Evolutionary conservation across 2,797 vertebrate genomes (phyloP).

Genomic region (Enteromius afrohamiltoni): DNA sequence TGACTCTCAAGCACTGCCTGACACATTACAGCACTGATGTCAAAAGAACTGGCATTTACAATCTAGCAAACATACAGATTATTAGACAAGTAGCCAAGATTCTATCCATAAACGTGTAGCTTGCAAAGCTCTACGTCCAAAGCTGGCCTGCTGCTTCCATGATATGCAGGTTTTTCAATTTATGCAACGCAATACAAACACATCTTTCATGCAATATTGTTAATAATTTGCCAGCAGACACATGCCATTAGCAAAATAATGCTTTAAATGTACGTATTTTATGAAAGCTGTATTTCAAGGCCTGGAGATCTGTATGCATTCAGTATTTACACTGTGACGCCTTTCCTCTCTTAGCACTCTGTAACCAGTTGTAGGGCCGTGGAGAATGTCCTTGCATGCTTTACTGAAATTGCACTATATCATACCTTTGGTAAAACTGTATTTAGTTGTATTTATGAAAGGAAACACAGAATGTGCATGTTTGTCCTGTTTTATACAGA

Average conservation of each 20-base stretch:
- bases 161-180: conserved; percentile 10
- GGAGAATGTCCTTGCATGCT: conserved; percentile 60
- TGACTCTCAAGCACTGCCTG: neutral
- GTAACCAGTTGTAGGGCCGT: conserved; percentile 31
- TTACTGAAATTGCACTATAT: conserved; percentile 50
- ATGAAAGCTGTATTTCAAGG: conserved; percentile 3
- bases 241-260: conserved; percentile 23
- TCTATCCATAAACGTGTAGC: conserved; percentile 24
- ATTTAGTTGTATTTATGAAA: conserved; percentile 33
- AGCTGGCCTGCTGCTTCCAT: conserved; percentile 6
- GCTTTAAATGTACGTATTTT: conserved; percentile 30
- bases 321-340: conserved; percentile 57
- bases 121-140: neutral
- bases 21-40: conserved; percentile 1
- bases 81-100: neutral
- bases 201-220: conserved; percentile 16
- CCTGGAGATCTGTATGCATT: conserved; percentile 50
- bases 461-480: conserved; percentile 39
- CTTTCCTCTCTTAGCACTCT: conserved; percentile 43
- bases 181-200: conserved; percentile 31
- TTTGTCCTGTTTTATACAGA: conserved; percentile 23
- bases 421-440: conserved; percentile 23
- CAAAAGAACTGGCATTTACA: neutral
- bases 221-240: conserved; percentile 11
- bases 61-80: neutral